Evolutionary conservation across 1,140 invertebrate genomes (phyloP), one percentile per base, ranked within the genome.

Genomic region (Drosophila tropicalis): DNA sequence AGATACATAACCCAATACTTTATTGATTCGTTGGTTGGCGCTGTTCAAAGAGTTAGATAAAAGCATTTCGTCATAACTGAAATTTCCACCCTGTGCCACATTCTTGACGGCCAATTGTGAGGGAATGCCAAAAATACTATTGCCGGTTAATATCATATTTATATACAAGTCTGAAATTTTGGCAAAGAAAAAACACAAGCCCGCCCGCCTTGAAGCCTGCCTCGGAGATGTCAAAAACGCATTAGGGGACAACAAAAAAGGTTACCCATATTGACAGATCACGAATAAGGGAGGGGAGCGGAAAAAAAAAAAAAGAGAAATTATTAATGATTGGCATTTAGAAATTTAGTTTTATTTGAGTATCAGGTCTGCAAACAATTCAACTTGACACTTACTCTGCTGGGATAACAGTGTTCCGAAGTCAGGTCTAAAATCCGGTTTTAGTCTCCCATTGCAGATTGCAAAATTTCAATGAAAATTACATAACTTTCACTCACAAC

Each of bases 301-400:
- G 29, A 5, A 29, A 29, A 29, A 5, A 71, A n/a, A 69, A 51
- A 77, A 85, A 87, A 84, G 80, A 89, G 84, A 87, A 87, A 89
- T 81, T 85, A 72, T 81, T 82, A 76, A 78, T 87, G 84, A 87
- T 87, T 89, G 84, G 80, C 84, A 81, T 84, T 84, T 89, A 87
- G 84, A 87, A 87, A 87, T 81, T 84, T 68, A 47, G 68, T 84
- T 89, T 84, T 76, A 84, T 75, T 80, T 80, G 77, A 89, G 17
- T 51, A 9, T 51, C 79, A 89, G 78, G 76, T 79, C 51, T 60
- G 61, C 44, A 61, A 73, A 57, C 63, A 76, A 76, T 65, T 63
- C 64, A 65, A 65, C 51, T 70, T 39, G 67, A 70, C 72, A 69
- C 51, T 67, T 67, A 66, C 65, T 76, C 25, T 5, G 5, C 7